Evolutionary conservation across 2,113 vertebrate species (phyloP), one percentile per base, ranked within the genome.

Genomic region (Phalacrocorax carbo): DNA sequence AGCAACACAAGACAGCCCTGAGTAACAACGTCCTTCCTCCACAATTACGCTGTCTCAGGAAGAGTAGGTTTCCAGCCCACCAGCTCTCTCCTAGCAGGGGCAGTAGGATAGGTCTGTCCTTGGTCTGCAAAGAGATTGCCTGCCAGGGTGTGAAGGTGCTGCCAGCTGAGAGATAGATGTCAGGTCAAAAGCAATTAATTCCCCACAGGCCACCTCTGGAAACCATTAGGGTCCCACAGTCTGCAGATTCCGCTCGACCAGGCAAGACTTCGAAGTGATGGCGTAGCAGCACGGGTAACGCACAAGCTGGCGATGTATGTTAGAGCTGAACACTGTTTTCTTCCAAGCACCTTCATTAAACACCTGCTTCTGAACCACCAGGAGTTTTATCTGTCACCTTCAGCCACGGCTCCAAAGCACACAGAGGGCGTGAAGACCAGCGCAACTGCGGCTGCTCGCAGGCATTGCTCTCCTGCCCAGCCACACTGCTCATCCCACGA

Each of bases 81-180:
- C 0, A 0, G 6, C 52, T n/a, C 14, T 46, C 22, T 90, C 57
- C 32, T 9, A 52, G 48, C 30, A 60, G 42, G 26, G 9, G 10
- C 0, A 1, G 34, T 2, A 36, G 64, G 25, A 40, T 42, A 89
- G 42, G 36, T 91, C 66, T 87, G 82, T 76, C 42, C 81, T 82
- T 42, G 48, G 7, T 44, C 52, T 76, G 51, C 2, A 0, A 60
- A 72, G n/a, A 13, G 29, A 57, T 42, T n/a, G 29, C 11, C 69
- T 82, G 75, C 29, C 27, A 55, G 84, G 0, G 0, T 60, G 65
- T 30, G 65, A 82, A 71, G 65, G 55, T 0, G 0, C 60, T 51
- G 54, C 22, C 5, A 3, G 38, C 36, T 2, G 1, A 40, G 27
- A 73, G 30, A 73, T 4, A 54, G 21, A 48, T 52, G 73, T 22